These are phyloP conservation scores for Lepidocyrtinus sp. DNA, from an alignment of 2,888 invertebrate species.

Conservation along the genomic window DNA sequence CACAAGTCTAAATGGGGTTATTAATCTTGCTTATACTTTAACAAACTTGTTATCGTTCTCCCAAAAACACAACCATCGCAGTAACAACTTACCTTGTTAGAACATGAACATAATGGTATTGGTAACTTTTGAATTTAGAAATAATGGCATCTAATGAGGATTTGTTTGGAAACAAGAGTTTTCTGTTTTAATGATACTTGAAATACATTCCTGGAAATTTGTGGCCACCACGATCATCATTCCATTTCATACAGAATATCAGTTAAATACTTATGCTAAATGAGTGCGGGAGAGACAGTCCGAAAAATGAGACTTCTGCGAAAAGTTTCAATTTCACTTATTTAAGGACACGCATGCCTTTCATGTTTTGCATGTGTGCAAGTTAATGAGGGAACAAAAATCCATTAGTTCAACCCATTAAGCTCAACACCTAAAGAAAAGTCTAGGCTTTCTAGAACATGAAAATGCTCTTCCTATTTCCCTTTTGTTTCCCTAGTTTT, in stretches of 20 bases:
- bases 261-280: neutral
- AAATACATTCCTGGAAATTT: too few relatives aligned
- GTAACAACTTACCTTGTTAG: neutral
- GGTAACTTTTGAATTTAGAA: neutral
- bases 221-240: neutral
- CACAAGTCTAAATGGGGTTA: too few relatives aligned
- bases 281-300: neutral
- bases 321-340: neutral
- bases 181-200: too few relatives aligned
- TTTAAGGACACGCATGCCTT: neutral
- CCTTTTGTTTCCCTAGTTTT: neutral
- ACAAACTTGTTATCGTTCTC: neutral
- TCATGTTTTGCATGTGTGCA: constrained; percentile 48
- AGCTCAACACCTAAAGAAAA: constrained; percentile 53
- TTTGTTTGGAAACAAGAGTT: neutral
- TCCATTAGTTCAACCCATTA: constrained; percentile 58
- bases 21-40: too few relatives aligned
- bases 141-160: constrained; percentile 1
- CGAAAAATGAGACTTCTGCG: neutral
- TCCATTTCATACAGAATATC: neutral
- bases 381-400: constrained; percentile 57
- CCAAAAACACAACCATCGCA: neutral
- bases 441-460: too few relatives aligned
- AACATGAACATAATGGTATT: constrained; percentile 6
- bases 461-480: too few relatives aligned